A percentile compares a stretch with the other conserved stretches of the same genome.
phyloP scores from a whole-genome alignment of 2,888 invertebrate species.

The Formica aserva region DNA sequence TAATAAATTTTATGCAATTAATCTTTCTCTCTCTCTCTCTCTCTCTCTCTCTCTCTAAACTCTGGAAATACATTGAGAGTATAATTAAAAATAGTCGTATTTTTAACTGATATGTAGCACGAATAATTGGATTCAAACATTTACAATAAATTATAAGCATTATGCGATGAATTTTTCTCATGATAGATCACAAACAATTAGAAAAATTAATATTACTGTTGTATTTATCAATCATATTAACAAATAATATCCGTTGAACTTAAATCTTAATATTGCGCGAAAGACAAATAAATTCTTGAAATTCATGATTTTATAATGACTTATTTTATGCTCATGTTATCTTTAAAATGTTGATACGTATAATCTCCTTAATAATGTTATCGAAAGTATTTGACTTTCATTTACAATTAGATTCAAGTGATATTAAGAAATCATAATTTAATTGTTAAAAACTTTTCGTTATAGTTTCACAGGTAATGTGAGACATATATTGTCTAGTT shows the following conservation, averaged over 20 bases:
- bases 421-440: constrained; percentile 3
- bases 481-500: neutral
- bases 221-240: neutral
- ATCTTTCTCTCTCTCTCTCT: neutral
- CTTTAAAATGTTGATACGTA: constrained; percentile 17
- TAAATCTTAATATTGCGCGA: neutral
- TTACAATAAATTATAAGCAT: neutral
- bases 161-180: neutral
- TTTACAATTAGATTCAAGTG: neutral
- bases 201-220: neutral
- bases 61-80: neutral
- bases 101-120: neutral
- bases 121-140: neutral
- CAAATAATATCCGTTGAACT: neutral
- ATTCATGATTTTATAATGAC: neutral
- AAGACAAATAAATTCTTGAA: neutral
- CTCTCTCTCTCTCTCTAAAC: neutral
- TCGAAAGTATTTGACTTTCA: neutral
- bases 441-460: neutral
- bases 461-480: neutral
- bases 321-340: neutral
- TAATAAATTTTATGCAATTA: neutral
- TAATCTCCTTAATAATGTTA: neutral
- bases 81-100: neutral
- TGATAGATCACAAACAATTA: neutral